These are phyloP conservation scores for Aplochiton taeniatus DNA, from an alignment of 2,797 vertebrate genomes.

Conservation along the genomic window DNA sequence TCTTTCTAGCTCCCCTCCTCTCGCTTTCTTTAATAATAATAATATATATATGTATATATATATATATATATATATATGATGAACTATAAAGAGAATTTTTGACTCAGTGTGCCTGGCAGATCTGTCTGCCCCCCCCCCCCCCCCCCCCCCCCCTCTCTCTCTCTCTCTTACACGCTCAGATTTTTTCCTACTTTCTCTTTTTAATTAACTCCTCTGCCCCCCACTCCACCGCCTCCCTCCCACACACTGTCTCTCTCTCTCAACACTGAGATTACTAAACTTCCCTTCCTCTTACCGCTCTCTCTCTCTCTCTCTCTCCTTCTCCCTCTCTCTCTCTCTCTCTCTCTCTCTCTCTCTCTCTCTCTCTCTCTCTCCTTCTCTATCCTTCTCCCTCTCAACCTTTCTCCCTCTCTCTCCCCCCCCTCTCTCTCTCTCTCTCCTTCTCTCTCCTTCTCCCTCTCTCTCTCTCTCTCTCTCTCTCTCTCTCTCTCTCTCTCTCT, in stretches of 20 bases:
- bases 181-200: slow-evolving; percentile 33
- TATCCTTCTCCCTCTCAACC: slow-evolving; percentile 16
- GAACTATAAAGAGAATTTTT: slow-evolving; percentile 74
- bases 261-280: too few relatives aligned
- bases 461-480: slow-evolving; percentile 20
- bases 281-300: slow-evolving; percentile 34
- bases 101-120: neutral
- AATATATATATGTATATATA: slow-evolving; percentile 59
- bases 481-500: slow-evolving; percentile 17
- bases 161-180: slow-evolving; percentile 1
- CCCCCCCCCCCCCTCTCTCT: slow-evolving; percentile 3
- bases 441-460: slow-evolving; percentile 9
- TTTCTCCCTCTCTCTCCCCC: slow-evolving; percentile 9
- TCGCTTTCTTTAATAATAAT: slow-evolving; percentile 30
- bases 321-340: slow-evolving; percentile 1
- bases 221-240: slow-evolving; percentile 39
- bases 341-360: slow-evolving; percentile 27
- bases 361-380: slow-evolving; percentile 9
- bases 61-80: slow-evolving; percentile 80
- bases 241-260: slow-evolving; percentile 44
- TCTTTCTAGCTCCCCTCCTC: neutral
- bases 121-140: slow-evolving; percentile 24
- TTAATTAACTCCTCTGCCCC: slow-evolving; percentile 69
- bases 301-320: slow-evolving; percentile 15
- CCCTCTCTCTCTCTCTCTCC: slow-evolving; percentile 22